phyloP scores from a whole-genome alignment of 2,888 invertebrate species.

The Agonopterix subpropinquella region DNA sequence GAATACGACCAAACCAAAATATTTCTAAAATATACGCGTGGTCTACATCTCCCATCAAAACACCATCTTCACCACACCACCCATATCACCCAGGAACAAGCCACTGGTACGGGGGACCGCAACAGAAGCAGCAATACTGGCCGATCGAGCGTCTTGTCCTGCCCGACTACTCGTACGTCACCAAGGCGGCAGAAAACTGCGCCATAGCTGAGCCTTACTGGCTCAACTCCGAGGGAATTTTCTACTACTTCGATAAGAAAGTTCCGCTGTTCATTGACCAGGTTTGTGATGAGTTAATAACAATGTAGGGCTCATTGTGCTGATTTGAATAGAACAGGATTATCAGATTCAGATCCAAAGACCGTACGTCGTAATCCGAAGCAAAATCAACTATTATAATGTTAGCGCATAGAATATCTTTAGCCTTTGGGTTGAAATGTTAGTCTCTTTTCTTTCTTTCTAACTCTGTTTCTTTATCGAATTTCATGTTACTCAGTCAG shows the following conservation, averaged over 20 bases:
- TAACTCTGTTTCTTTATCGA: too few relatives aligned
- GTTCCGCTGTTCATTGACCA: slow-evolving; percentile 81
- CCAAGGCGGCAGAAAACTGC: slow-evolving; percentile 74
- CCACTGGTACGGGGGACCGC: slow-evolving; percentile 81
- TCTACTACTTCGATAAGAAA: slow-evolving; percentile 76
- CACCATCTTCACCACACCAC: not conserved
- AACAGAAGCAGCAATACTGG: slow-evolving; percentile 77
- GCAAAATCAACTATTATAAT: too few relatives aligned
- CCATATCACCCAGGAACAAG: slow-evolving; percentile 27
- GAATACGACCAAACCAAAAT: too few relatives aligned
- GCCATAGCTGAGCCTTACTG: slow-evolving; percentile 79
- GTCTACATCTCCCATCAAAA: not conserved
- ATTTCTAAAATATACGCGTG: too few relatives aligned
- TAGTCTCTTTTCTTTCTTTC: too few relatives aligned
- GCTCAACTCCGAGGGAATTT: slow-evolving; percentile 80
- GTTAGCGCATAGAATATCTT: too few relatives aligned
- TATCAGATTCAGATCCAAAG: too few relatives aligned
- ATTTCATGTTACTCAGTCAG: too few relatives aligned
- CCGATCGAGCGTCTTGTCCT: slow-evolving; percentile 73
- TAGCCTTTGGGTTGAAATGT: too few relatives aligned
- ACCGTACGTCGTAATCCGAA: too few relatives aligned
- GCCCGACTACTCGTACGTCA: slow-evolving; percentile 71
- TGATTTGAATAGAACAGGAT: too few relatives aligned
- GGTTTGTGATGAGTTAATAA: not conserved
- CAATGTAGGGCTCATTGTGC: too few relatives aligned